Conservation (phyloP, 1,140 invertebrate genomes). For the Monochamus saltuarius region DNA sequence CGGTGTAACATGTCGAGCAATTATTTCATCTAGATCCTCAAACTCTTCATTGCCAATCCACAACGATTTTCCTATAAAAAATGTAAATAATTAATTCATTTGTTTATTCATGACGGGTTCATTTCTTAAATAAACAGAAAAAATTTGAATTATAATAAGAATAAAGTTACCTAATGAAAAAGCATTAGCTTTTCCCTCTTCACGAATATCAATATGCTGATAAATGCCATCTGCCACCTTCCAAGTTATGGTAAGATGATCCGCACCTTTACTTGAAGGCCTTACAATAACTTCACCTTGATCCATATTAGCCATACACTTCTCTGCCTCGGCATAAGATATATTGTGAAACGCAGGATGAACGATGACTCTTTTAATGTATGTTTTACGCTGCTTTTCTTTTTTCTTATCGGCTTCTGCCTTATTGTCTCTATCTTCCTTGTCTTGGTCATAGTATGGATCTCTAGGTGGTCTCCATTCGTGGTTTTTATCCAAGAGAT, state of each 20-base stretch:
- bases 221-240: constrained; percentile 93
- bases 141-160: neutral
- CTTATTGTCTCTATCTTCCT: constrained; percentile 78
- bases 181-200: constrained; percentile 95
- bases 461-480: constrained; percentile 90
- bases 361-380: constrained; percentile 94
- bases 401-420: constrained; percentile 82
- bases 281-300: constrained; percentile 96
- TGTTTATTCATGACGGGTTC: too few relatives aligned
- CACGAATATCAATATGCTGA: constrained; percentile 94
- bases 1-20: constrained; percentile 92
- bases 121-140: too few relatives aligned
- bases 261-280: constrained; percentile 90
- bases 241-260: constrained; percentile 98
- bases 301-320: constrained; percentile 86
- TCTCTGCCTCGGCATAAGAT: constrained; percentile 88
- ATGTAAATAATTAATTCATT: too few relatives aligned
- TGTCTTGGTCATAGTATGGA: constrained; percentile 87
- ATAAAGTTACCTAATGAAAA: constrained; percentile 78
- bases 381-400: constrained; percentile 74
- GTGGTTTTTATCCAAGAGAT: constrained; percentile 87
- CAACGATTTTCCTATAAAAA: constrained; percentile 66
- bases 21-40: constrained; percentile 99
- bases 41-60: constrained; percentile 90
- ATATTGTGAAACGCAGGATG: constrained; percentile 98